Base-by-base conservation (phyloP, 2,888 invertebrate genomes). In the Euphydryas editha region DNA sequence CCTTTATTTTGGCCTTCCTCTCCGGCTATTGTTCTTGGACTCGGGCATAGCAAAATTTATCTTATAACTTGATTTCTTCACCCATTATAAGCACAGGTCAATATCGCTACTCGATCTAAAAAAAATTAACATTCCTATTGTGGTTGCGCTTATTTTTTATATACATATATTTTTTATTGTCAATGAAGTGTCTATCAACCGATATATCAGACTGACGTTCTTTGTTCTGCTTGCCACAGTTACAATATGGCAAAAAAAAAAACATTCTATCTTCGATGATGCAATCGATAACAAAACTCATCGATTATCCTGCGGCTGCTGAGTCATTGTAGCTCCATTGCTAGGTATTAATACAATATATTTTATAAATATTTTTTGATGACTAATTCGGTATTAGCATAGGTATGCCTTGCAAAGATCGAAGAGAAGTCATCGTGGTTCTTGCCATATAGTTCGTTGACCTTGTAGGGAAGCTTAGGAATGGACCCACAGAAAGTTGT, bases 1-100 rank as follows among this genome's bases (percentile, higher is more conserved):
- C 90, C 88, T 90, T 87, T 84, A 86, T 86, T 86, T 85, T 78
- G 84, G 84, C 85, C 87, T 86, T 82, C 81, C 76, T 79, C 81
- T 77, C 72, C 76, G 79, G 75, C 84, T 78, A 86, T 88, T 90
- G 88, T 88, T 90, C 84, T 80, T 74, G 73, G 70, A 62, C 58
- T 18, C 20, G 46, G 49, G 62, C 42, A 72, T 72, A 73, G 74
- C 73, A 78, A 77, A 76, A 78, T 81, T 81, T 84, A 84, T 86
- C 86, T 86, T 86, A 84, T 80, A 78, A 71, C 72, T 74, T 73
- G 54, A 54, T 54, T 54, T 30, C 30, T 54, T 21, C 18, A 21
- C 21, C 15, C 8, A 42, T 20, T 10, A 42, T 20, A 15, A 57
- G 21, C 57, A n/a, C 20, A 39, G 42, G 57, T 57, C 42, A 57